These are phyloP conservation scores for Pachydiplax longipennis DNA, from an alignment of 2,888 invertebrate genomes.

Conservation along the genomic window DNA sequence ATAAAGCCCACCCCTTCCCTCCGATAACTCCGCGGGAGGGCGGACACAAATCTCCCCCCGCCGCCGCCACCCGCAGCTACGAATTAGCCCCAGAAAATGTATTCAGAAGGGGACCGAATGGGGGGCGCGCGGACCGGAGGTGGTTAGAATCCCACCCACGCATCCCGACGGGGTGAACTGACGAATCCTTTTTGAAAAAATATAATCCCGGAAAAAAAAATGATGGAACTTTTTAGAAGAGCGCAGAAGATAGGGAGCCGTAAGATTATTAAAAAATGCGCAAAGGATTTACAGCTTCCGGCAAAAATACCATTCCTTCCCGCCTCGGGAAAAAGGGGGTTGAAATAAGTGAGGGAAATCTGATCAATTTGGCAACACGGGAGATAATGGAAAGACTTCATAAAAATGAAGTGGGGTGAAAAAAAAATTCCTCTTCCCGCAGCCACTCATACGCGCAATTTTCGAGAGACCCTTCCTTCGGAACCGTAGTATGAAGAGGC, in stretches of 20 bases:
- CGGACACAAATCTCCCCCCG: background rate
- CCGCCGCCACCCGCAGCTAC: constrained; percentile 40
- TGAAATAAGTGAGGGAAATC: constrained; percentile 26
- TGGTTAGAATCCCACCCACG: background rate
- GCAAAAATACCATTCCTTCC: background rate
- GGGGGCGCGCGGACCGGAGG: background rate
- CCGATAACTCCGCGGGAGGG: background rate
- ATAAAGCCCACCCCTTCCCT: background rate
- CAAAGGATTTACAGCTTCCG: constrained; percentile 33
- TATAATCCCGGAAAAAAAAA: too few species aligned
- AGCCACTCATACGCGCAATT: background rate
- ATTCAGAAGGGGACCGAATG: constrained; percentile 7
- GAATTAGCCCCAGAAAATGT: constrained; percentile 42
- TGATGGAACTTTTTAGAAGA: too few species aligned
- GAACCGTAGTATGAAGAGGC: background rate
- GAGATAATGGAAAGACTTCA: constrained; percentile 45
- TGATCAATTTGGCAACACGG: constrained; percentile 45
- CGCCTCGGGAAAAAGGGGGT: background rate
- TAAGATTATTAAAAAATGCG: constrained; percentile 28
- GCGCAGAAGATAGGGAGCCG: background rate
- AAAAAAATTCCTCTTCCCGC: background rate
- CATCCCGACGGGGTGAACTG: constrained; percentile 5
- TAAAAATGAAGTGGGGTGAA: constrained; percentile 1
- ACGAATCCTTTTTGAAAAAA: background rate
- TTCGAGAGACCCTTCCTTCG: background rate